Conservation (phyloP, 2,888 invertebrate species). For the Drosophila pseudotalamancana region DNA sequence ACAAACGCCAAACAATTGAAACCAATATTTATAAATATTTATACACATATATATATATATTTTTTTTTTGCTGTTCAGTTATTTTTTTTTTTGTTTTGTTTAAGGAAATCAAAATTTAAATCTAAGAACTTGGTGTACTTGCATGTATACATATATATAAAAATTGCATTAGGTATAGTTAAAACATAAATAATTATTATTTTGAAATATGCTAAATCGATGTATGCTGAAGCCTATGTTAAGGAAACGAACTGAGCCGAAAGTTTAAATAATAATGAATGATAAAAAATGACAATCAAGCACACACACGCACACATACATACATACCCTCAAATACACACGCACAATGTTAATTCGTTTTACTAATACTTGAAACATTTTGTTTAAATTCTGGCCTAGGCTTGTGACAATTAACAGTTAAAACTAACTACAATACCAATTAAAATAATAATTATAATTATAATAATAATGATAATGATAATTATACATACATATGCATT, state of each 20-base stretch:
- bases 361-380: constrained; percentile 63
- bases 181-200: constrained; percentile 55
- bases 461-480: constrained; percentile 39
- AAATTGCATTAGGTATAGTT: constrained; percentile 36
- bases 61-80: constrained; percentile 23
- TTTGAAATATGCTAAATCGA: constrained; percentile 25
- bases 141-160: constrained; percentile 40
- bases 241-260: constrained; percentile 47
- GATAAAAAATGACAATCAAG: constrained; percentile 5
- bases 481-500: constrained; percentile 47
- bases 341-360: constrained; percentile 31
- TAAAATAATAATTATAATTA: constrained; percentile 24
- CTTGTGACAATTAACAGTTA: constrained; percentile 55
- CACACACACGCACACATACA: constrained; percentile 1
- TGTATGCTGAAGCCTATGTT: constrained; percentile 36
- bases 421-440: constrained; percentile 28
- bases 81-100: constrained; percentile 61
- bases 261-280: constrained; percentile 17
- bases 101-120: constrained; percentile 72
- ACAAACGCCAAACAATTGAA: constrained; percentile 56
- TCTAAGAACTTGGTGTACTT: constrained; percentile 28
- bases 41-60: constrained; percentile 64
- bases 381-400: constrained; percentile 61
- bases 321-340: not conserved
- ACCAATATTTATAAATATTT: constrained; percentile 61